A percentile compares a stretch with the other conserved stretches of the same genome.
Conservation (phyloP, 2,113 vertebrate species). For the Pandion haliaetus region DNA sequence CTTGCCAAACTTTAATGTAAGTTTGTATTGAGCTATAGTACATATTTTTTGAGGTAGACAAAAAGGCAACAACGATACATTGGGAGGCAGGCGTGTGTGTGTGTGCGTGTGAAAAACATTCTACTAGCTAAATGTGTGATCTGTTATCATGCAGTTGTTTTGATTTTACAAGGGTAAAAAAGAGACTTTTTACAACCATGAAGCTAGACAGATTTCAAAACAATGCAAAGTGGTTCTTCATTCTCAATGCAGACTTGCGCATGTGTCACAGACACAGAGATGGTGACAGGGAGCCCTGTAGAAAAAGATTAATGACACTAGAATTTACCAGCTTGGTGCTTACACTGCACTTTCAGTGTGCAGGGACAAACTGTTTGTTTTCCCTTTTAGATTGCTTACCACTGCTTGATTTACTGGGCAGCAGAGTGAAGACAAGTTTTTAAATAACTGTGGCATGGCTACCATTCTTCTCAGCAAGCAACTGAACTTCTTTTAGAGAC, state of each 20-base stretch:
- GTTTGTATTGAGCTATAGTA: background rate
- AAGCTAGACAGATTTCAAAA: slow-evolving; percentile 65
- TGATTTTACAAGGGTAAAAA: background rate
- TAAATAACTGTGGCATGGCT: slow-evolving; percentile 55
- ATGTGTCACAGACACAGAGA: slow-evolving; percentile 8
- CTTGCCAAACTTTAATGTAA: background rate
- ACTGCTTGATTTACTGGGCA: slow-evolving; percentile 66
- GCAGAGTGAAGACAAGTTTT: slow-evolving; percentile 63
- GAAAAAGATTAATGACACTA: slow-evolving; percentile 69
- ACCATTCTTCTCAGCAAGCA: slow-evolving; percentile 37
- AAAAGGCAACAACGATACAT: background rate
- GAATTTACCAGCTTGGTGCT: slow-evolving; percentile 57
- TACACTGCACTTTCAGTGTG: slow-evolving; percentile 53
- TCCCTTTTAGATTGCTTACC: slow-evolving; percentile 51
- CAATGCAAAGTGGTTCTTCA: slow-evolving; percentile 38
- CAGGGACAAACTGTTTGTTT: slow-evolving; percentile 66
- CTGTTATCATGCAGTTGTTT: slow-evolving; percentile 19
- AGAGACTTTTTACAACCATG: background rate
- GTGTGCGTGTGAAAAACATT: background rate
- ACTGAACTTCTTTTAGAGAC: background rate
- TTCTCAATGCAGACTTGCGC: slow-evolving; percentile 18
- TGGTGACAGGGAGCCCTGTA: slow-evolving; percentile 37
- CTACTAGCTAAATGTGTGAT: background rate
- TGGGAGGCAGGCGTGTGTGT: background rate
- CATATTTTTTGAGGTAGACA: background rate